Percentiles rank a stretch among this genome's conserved stretches.
phyloP scores from a whole-genome alignment of 2,888 invertebrate genomes.

The Endomychus coccineus region DNA sequence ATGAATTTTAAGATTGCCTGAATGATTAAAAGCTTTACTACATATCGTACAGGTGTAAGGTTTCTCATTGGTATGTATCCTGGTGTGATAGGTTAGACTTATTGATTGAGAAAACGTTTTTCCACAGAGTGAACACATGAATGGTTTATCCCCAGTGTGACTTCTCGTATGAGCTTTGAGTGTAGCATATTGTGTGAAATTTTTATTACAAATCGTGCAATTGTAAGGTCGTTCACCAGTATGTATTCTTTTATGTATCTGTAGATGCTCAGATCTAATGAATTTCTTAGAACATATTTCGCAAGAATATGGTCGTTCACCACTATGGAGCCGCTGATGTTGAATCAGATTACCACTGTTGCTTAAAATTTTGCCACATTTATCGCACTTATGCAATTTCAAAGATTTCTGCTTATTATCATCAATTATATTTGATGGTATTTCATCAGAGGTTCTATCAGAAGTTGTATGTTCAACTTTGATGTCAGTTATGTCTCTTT shows the following conservation, averaged over 20 bases:
- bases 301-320: constrained; percentile 41
- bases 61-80: constrained; percentile 23
- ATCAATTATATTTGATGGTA: too few species aligned
- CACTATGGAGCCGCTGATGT: too few species aligned
- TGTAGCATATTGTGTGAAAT: constrained; percentile 6
- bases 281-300: constrained; percentile 49
- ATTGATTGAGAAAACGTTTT: constrained; percentile 26
- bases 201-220: constrained; percentile 10
- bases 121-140: constrained; percentile 11
- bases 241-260: constrained; percentile 49
- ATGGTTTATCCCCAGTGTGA: constrained; percentile 11
- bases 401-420: too few species aligned
- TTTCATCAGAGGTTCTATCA: too few species aligned
- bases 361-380: too few species aligned
- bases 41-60: constrained; percentile 23
- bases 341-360: too few species aligned
- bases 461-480: too few species aligned
- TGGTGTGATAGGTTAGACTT: constrained; percentile 22
- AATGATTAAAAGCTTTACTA: constrained; percentile 22
- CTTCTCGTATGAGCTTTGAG: constrained; percentile 6
- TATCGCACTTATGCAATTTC: too few species aligned
- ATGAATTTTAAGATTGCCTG: constrained; percentile 28
- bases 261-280: constrained; percentile 46
- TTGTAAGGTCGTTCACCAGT: constrained; percentile 38
- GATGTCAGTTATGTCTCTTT: too few species aligned